Conservation (phyloP, 2,797 vertebrate genomes). For the Melanogrammus aeglefinus region DNA sequence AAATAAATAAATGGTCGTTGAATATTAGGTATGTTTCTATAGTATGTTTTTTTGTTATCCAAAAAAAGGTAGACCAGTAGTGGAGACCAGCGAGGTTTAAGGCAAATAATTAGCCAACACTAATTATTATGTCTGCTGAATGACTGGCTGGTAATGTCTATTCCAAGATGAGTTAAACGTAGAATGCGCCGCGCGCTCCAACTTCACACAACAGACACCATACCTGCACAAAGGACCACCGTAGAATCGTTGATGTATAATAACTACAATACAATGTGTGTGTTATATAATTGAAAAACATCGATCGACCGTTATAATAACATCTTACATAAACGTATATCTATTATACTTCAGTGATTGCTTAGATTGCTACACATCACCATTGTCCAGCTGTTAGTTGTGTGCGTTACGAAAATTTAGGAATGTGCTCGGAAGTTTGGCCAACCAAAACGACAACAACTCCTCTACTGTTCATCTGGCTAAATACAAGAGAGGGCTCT, state of each 20-base stretch:
- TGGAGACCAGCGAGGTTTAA: slow-evolving; percentile 18
- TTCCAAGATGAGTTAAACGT: slow-evolving; percentile 2
- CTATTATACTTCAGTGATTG: not conserved
- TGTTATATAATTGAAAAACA: too few relatives aligned
- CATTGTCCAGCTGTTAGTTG: not conserved
- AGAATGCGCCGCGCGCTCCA: not conserved
- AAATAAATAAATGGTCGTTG: not conserved
- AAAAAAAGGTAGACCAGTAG: not conserved
- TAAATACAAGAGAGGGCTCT: slow-evolving; percentile 13
- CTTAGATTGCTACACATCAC: not conserved
- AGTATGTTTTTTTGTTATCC: not conserved
- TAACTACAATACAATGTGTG: not conserved
- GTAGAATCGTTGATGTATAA: not conserved
- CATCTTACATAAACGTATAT: not conserved
- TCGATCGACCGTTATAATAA: too few relatives aligned
- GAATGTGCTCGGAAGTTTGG: not conserved
- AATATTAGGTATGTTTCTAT: not conserved
- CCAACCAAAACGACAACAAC: slow-evolving; percentile 75
- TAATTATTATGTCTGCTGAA: slow-evolving; percentile 36
- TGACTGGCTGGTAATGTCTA: too few relatives aligned
- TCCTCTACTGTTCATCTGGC: slow-evolving; percentile 70
- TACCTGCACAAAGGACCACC: not conserved
- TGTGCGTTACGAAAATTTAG: not conserved
- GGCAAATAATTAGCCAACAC: not conserved
- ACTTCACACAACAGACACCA: slow-evolving; percentile 14